These are phyloP conservation scores for Eupithecia centaureata DNA, from an alignment of 2,888 invertebrate species.

Conservation along the genomic window DNA sequence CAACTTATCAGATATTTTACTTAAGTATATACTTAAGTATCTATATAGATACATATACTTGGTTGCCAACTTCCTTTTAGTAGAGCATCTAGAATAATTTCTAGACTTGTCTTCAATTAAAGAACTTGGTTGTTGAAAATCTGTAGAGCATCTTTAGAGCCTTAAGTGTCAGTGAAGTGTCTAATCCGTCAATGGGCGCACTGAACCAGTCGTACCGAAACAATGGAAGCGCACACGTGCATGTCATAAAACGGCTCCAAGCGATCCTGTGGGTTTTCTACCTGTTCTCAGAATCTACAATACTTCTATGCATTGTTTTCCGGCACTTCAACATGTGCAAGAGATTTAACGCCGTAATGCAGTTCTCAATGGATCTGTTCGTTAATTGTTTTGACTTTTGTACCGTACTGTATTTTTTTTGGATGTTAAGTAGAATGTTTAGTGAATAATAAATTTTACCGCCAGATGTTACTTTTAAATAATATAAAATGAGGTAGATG, in stretches of 20 bases:
- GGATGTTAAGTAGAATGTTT: background rate
- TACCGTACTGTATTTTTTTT: background rate
- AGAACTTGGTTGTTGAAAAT: background rate
- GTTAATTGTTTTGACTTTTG: slow-evolving; percentile 16
- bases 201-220: slow-evolving; percentile 34
- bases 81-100: background rate
- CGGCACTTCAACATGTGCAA: slow-evolving; percentile 70
- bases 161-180: background rate
- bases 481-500: background rate
- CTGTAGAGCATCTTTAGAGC: background rate
- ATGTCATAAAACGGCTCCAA: slow-evolving; percentile 60
- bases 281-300: slow-evolving; percentile 62
- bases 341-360: slow-evolving; percentile 43
- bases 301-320: slow-evolving; percentile 53
- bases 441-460: background rate
- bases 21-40: too few relatives aligned
- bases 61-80: background rate
- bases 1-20: too few relatives aligned
- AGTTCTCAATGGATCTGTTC: slow-evolving; percentile 11
- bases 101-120: background rate
- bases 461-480: background rate
- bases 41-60: too few relatives aligned
- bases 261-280: slow-evolving; percentile 50
- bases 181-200: slow-evolving; percentile 21
- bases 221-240: slow-evolving; percentile 71